phyloP scores from a whole-genome alignment of 2,113 vertebrate genomes.

The Vidua chalybeata region DNA sequence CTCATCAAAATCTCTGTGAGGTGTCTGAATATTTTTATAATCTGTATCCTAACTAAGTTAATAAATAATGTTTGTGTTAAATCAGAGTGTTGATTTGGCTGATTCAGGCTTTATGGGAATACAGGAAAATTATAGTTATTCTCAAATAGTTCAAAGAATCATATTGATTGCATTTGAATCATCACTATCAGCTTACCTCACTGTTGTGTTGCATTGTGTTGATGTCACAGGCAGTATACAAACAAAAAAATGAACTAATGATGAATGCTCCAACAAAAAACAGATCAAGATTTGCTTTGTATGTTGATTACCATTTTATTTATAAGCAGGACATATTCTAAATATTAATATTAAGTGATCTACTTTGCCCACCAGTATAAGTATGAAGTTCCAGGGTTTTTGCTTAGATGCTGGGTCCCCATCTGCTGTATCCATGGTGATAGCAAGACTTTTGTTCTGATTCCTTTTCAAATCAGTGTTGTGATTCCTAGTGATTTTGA shows the following conservation, averaged over 20 bases:
- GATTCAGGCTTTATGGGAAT: not conserved
- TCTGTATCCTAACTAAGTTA: not conserved
- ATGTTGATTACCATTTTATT: not conserved
- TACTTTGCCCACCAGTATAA: not conserved
- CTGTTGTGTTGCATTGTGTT: not conserved
- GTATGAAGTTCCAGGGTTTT: not conserved
- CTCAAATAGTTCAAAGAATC: not conserved
- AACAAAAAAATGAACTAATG: not conserved
- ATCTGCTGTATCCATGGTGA: constrained; percentile 42
- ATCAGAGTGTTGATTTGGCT: not conserved
- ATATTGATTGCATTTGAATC: not conserved
- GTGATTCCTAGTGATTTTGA: constrained; percentile 25
- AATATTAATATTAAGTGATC: not conserved
- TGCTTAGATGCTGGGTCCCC: not conserved
- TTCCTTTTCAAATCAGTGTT: constrained; percentile 6
- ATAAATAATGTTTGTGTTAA: not conserved
- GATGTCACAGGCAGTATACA: not conserved
- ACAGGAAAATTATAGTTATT: not conserved
- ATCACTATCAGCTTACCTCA: not conserved
- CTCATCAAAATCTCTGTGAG: not conserved
- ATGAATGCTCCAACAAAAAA: not conserved
- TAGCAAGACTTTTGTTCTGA: not conserved
- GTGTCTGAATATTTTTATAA: not conserved
- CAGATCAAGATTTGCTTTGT: not conserved
- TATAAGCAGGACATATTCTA: not conserved